phyloP scores from a whole-genome alignment of 2,113 vertebrate species.

The Phyllostomus discolor region DNA sequence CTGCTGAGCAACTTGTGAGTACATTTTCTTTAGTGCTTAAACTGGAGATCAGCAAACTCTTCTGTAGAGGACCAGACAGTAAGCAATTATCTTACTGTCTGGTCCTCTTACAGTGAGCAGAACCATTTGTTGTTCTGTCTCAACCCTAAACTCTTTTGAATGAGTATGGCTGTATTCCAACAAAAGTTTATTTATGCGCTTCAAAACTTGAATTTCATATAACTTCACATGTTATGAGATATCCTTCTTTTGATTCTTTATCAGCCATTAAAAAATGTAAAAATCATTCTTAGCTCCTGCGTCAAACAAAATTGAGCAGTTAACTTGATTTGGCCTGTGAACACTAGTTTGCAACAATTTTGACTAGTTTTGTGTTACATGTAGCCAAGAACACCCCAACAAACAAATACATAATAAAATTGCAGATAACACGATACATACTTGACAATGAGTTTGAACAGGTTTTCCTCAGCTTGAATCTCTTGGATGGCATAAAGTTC shows the following conservation, averaged over 20 bases:
- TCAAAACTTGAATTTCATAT: neutral
- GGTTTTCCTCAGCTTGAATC: constrained; percentile 93
- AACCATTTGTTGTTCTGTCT: neutral
- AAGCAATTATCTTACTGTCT: neutral
- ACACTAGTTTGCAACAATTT: neutral
- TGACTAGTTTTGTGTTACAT: neutral
- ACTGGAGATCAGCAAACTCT: neutral
- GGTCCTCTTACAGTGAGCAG: too few relatives aligned
- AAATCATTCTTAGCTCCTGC: neutral
- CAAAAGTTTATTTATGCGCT: neutral
- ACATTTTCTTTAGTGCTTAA: neutral
- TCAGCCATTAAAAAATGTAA: neutral
- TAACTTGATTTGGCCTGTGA: neutral
- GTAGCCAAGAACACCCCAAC: neutral
- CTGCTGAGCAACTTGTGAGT: neutral
- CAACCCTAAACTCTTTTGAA: neutral
- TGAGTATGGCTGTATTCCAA: neutral
- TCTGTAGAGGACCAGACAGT: neutral
- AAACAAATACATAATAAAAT: neutral
- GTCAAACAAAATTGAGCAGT: neutral
- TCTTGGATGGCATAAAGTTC: constrained; percentile 97
- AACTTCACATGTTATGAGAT: neutral
- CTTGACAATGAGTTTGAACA: constrained; percentile 90
- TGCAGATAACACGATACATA: constrained; percentile 69
- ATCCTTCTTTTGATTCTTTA: neutral